These are phyloP conservation scores for Prionace glauca DNA, from an alignment of 2,797 vertebrate genomes.

Conservation along the genomic window DNA sequence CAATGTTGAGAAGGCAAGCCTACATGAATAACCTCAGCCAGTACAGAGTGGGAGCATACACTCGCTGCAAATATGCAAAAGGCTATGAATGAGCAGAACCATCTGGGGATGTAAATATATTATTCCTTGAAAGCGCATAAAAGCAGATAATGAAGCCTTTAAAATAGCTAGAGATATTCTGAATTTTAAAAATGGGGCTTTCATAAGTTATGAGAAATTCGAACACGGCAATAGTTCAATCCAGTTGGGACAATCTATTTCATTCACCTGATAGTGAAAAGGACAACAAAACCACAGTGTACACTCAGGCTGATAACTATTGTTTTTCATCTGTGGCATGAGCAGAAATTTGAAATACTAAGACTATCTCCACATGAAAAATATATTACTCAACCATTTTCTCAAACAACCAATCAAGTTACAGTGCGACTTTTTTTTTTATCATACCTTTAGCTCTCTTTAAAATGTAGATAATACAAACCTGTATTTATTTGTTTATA, in stretches of 20 bases:
- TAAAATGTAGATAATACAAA: background rate
- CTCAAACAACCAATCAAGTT: background rate
- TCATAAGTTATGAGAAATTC: background rate
- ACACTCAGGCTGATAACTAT: background rate
- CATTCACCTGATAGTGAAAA: background rate
- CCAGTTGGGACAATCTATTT: background rate
- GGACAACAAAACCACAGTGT: background rate
- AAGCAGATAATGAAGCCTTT: background rate
- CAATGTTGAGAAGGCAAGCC: too few relatives aligned
- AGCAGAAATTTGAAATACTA: background rate
- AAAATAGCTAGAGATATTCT: background rate
- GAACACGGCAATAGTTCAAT: background rate
- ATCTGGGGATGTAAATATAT: background rate
- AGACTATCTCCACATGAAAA: background rate
- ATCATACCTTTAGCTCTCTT: background rate
- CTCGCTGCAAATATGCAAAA: background rate
- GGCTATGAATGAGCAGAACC: background rate
- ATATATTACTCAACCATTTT: background rate
- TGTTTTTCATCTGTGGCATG: background rate
- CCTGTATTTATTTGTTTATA: background rate
- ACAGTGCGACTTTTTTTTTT: too few relatives aligned
- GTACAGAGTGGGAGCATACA: background rate
- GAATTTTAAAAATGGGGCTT: background rate
- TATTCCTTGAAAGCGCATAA: background rate
- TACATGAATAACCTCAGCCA: too few relatives aligned